phyloP scores from a whole-genome alignment of 2,888 invertebrate species.

The Limnephilus marmoratus region DNA sequence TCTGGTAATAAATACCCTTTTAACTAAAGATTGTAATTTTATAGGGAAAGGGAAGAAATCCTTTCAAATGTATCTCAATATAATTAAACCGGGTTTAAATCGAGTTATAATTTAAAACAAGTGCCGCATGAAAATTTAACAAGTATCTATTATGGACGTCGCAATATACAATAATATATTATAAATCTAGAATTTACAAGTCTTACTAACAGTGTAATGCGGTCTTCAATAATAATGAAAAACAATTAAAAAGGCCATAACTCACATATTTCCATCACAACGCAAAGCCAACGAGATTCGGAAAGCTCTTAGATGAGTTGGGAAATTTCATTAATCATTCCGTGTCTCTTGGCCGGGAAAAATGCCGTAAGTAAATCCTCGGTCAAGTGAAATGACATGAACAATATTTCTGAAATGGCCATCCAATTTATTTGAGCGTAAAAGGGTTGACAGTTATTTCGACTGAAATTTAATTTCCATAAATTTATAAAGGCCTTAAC shows the following conservation, averaged over 20 bases:
- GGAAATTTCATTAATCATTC: background rate
- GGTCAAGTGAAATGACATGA: conserved; percentile 33
- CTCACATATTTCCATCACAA: background rate
- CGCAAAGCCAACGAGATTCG: background rate
- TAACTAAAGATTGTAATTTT: no score
- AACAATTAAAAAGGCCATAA: background rate
- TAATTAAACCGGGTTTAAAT: no score
- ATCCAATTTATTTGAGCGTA: conserved; percentile 53
- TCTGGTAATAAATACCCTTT: no score
- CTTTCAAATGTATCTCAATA: no score
- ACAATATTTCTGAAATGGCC: conserved; percentile 39
- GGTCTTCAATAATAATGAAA: background rate
- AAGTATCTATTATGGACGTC: no score
- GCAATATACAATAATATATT: no score
- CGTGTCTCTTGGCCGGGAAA: background rate
- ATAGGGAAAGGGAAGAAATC: no score
- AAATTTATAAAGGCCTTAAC: conserved; percentile 34
- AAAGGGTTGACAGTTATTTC: conserved; percentile 56
- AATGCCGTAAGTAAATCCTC: conserved; percentile 20
- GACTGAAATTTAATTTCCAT: conserved; percentile 55
- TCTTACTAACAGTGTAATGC: background rate
- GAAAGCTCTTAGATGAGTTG: conserved; percentile 2
- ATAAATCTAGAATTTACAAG: background rate
- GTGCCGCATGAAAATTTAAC: no score
- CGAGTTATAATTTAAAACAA: no score